These are phyloP conservation scores for Eira barbara DNA, from an alignment of 2,113 vertebrate genomes.

Conservation along the genomic window DNA sequence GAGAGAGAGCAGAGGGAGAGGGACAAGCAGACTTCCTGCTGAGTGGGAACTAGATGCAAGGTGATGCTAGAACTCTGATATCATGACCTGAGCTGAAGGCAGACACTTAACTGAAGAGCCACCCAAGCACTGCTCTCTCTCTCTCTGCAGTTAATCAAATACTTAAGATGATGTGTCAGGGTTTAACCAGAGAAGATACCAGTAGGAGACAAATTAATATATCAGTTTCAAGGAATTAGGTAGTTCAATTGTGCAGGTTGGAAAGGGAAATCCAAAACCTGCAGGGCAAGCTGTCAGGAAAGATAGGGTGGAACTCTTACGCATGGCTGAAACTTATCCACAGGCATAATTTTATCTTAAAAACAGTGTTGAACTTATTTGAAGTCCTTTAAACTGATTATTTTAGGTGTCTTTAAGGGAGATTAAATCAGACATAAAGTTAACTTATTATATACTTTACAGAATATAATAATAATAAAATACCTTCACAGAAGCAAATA, in stretches of 20 bases:
- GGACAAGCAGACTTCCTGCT: background rate
- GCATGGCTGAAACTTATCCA: background rate
- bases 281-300: background rate
- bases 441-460: background rate
- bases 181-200: background rate
- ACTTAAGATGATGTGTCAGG: background rate
- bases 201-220: background rate
- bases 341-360: background rate
- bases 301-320: background rate
- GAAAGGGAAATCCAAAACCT: background rate
- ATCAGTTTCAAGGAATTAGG: background rate
- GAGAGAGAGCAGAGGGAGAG: background rate
- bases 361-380: too few relatives aligned
- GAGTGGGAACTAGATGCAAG: background rate
- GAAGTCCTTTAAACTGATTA: background rate
- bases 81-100: background rate
- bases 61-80: background rate
- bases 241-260: background rate
- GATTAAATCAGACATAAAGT: background rate
- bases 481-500: background rate
- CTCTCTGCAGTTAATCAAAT: background rate
- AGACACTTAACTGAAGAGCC: background rate
- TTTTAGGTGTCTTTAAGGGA: background rate
- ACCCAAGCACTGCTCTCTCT: background rate
- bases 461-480: too few relatives aligned